Evolutionary conservation across 2,888 invertebrate genomes (phyloP).

Genomic region (Xanthorhoe spadicearia): DNA sequence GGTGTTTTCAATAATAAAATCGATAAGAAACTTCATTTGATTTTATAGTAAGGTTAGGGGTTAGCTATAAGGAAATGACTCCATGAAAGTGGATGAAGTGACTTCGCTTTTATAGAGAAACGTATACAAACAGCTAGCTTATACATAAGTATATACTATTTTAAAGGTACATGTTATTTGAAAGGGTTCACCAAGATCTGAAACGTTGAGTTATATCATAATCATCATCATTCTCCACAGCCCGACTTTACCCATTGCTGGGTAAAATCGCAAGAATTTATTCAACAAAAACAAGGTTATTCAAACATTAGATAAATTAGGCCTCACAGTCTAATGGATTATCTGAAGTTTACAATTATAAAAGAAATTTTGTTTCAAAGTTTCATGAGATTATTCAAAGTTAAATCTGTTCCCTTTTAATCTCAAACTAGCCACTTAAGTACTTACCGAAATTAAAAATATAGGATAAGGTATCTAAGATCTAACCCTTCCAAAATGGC

Average conservation of each 20-base stretch:
- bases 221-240: too few relatives aligned
- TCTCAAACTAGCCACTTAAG: not conserved
- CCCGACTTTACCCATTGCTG: too few relatives aligned
- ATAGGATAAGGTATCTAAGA: constrained; percentile 29
- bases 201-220: too few relatives aligned
- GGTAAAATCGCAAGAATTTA: too few relatives aligned
- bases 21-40: constrained; percentile 21
- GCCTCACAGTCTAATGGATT: not conserved
- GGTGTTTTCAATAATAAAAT: constrained; percentile 1
- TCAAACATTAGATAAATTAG: too few relatives aligned
- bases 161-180: too few relatives aligned
- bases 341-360: not conserved
- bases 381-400: not conserved
- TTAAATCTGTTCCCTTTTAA: not conserved
- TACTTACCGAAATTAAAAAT: constrained; percentile 18
- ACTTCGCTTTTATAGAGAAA: not conserved
- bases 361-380: not conserved
- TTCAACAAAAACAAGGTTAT: too few relatives aligned
- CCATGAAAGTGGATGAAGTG: not conserved
- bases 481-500: constrained; percentile 29
- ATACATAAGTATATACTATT: too few relatives aligned
- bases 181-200: too few relatives aligned
- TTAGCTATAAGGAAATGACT: constrained; percentile 11
- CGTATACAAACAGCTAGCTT: too few relatives aligned
- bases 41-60: constrained; percentile 20